Base-by-base conservation (phyloP, 2,113 vertebrate species). In the Rafetus swinhoei region DNA sequence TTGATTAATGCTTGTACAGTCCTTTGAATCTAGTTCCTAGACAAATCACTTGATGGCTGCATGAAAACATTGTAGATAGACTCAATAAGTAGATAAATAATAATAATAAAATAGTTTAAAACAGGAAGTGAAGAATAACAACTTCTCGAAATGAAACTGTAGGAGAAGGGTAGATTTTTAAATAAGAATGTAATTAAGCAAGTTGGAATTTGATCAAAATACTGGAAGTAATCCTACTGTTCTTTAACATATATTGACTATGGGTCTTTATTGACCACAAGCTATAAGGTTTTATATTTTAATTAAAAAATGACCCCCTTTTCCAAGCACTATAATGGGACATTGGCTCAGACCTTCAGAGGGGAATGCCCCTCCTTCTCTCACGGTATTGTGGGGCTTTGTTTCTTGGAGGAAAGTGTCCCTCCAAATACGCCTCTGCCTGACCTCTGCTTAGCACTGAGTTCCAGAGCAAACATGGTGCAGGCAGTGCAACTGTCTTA, bases 141-240 rank as follows among this genome's bases (percentile, higher is more conserved):
- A 96, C 96, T 97, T 91, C 93, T 92, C 91, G 94, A 97, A 97
- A 97, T 97, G 94, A 95, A 96, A 93, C 81, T 95, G 94, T 91
- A 92, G 91, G 90, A 96, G 32, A n/a, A 18, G 65, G 32, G 32
- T 69, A 91, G 95, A 96, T 95, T 97, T 45, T 97, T 91, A 97
- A 29, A 95, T 95, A 84, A 97, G 91, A 93, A 82, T 95, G 90
- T 93, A 96, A 97, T 97, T 97, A 97, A 93, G 92, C 82, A 89
- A 90, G 90, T 55, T 96, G 95, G 93, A 97, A 90, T 81, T 95
- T 77, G 85, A 94, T 91, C 93, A 97, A 96, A 92, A 94, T 94
- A 82, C 96, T 93, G 88, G 95, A 95, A 95, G 32, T n/a, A 69
- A 69, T 16, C 29, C 32, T 69, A n/a, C 65, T n/a, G 7, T 69